Conservation (phyloP, 2,797 vertebrate genomes). For the Ptychobarbus kaznakovi region DNA sequence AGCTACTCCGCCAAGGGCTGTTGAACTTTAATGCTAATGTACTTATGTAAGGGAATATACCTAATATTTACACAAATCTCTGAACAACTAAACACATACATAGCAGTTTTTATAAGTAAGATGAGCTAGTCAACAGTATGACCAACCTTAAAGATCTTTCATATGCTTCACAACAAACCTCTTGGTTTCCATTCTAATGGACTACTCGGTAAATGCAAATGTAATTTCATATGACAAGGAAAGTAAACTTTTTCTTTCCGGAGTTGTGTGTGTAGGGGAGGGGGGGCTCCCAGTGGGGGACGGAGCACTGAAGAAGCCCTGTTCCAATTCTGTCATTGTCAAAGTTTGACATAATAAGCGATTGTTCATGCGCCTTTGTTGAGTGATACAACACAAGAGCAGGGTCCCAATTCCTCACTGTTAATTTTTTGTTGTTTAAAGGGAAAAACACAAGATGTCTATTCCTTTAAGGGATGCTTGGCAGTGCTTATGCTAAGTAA, state of each 20-base stretch:
- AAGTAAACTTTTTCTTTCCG: slow-evolving; percentile 78
- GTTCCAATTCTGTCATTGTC: slow-evolving; percentile 84
- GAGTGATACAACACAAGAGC: slow-evolving; percentile 68
- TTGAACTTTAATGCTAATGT: not conserved
- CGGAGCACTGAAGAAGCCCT: slow-evolving; percentile 68
- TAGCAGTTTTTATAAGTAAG: not conserved
- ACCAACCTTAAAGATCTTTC: slow-evolving; percentile 30
- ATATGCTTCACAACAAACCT: slow-evolving; percentile 29
- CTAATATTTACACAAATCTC: not conserved
- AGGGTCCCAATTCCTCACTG: slow-evolving; percentile 68
- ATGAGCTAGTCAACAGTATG: not conserved
- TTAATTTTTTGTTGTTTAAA: slow-evolving; percentile 76
- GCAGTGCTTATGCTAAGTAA: slow-evolving; percentile 77
- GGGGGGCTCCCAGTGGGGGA: slow-evolving; percentile 73
- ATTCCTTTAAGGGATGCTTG: slow-evolving; percentile 76
- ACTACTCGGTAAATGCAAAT: slow-evolving; percentile 71
- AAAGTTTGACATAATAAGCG: slow-evolving; percentile 79
- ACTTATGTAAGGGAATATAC: not conserved
- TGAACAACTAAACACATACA: not conserved
- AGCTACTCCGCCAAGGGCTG: not conserved
- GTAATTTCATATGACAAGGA: slow-evolving; percentile 76
- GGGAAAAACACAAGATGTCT: slow-evolving; percentile 66
- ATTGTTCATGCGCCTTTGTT: slow-evolving; percentile 77
- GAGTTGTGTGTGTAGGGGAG: slow-evolving; percentile 63
- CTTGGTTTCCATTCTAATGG: slow-evolving; percentile 66